Evolutionary conservation across 2,113 vertebrate species (phyloP).

Genomic region (Eptesicus fuscus): DNA sequence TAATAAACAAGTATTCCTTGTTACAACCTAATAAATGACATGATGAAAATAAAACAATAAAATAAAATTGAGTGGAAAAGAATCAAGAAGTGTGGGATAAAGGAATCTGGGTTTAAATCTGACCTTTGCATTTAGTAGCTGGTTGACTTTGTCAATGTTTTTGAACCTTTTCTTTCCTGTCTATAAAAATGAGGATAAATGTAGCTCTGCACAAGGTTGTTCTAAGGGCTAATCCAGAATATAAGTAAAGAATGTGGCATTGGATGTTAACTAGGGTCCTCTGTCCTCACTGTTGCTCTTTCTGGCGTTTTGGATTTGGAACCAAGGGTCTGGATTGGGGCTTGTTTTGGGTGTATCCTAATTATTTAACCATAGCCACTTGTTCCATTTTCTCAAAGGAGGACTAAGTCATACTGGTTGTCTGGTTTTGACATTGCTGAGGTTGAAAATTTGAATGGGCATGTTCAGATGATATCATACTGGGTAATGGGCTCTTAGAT

Average conservation of each 20-base stretch:
- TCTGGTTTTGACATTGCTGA: not conserved
- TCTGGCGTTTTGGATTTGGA: not conserved
- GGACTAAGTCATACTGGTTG: not conserved
- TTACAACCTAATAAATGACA: not conserved
- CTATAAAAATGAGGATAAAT: not conserved
- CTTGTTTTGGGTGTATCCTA: not conserved
- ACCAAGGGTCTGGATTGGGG: not conserved
- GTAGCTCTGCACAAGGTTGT: not conserved
- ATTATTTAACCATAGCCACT: not conserved
- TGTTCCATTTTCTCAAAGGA: not conserved
- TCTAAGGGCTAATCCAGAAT: not conserved
- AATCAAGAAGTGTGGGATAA: not conserved
- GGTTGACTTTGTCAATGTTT: not conserved
- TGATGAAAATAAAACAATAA: not conserved
- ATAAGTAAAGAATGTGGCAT: not conserved
- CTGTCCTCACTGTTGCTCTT: not conserved
- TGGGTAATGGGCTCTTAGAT: not conserved
- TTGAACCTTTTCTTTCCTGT: not conserved
- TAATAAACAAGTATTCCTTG: not conserved
- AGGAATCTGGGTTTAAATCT: not conserved
- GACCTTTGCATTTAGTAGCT: not conserved
- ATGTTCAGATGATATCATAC: not conserved
- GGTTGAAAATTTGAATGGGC: not conserved
- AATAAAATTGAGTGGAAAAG: not conserved
- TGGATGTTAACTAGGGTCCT: not conserved